Evolutionary conservation across 2,797 vertebrate genomes (phyloP).

Genomic region (Characodon lateralis): DNA sequence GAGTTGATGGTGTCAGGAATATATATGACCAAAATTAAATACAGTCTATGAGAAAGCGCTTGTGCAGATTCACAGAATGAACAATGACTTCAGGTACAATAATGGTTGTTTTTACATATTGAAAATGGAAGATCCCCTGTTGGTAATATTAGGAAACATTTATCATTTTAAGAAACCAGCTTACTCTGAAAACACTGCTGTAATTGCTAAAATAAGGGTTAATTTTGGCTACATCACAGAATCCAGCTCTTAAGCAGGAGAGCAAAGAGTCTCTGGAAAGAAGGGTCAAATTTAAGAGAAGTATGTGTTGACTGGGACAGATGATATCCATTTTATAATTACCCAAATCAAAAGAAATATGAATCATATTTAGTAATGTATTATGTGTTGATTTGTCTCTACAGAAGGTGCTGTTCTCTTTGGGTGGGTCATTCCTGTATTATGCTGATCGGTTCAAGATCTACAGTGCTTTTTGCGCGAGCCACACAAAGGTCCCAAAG

Average conservation of each 20-base stretch:
- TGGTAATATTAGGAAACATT: not conserved
- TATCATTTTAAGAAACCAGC: not conserved
- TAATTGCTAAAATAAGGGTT: not conserved
- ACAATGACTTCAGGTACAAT: too few species aligned
- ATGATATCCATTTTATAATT: not conserved
- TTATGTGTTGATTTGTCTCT: constrained; percentile 18
- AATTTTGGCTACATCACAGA: not conserved
- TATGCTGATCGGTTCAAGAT: constrained; percentile 98
- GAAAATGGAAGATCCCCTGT: not conserved
- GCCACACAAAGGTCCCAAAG: constrained; percentile 97
- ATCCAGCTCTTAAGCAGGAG: not conserved
- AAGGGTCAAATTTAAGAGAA: not conserved
- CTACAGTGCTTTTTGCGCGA: constrained; percentile 99
- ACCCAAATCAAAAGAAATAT: not conserved
- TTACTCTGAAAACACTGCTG: not conserved
- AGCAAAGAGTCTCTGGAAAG: not conserved
- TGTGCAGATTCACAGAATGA: too few species aligned
- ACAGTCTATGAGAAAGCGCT: not conserved
- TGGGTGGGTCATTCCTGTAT: constrained; percentile 97
- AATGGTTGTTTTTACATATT: too few species aligned
- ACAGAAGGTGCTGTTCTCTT: constrained; percentile 96
- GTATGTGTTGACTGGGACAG: not conserved
- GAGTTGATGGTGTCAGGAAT: not conserved
- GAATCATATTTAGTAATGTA: not conserved
- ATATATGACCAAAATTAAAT: not conserved